Evolutionary conservation across 2,888 invertebrate species (phyloP).

Genomic region (Acleris holmiana): DNA sequence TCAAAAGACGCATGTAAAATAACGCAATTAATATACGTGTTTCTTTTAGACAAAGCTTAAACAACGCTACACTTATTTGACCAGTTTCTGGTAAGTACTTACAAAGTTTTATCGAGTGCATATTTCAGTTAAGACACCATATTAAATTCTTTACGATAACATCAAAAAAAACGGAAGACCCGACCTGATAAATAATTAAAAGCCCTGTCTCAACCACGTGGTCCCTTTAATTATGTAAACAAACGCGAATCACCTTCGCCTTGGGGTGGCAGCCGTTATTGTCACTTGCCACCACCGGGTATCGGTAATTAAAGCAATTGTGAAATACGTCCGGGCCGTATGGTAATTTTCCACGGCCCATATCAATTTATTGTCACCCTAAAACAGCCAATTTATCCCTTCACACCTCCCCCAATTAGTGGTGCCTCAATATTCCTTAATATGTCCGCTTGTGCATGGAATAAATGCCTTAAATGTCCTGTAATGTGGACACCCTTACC

Average conservation of each 20-base stretch:
- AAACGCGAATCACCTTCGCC: constrained; percentile 21
- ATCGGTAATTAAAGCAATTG: constrained; percentile 76
- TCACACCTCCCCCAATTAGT: constrained; percentile 72
- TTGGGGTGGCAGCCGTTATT: constrained; percentile 51
- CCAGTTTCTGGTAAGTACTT: no score
- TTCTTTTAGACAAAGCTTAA: no score
- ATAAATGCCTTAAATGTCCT: constrained; percentile 51
- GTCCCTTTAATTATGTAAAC: constrained; percentile 9
- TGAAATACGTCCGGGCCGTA: constrained; percentile 72
- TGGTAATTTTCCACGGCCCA: constrained; percentile 74
- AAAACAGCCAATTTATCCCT: constrained; percentile 77
- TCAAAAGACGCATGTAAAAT: no score
- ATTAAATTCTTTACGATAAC: no score
- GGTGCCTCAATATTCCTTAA: constrained; percentile 65
- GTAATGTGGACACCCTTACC: constrained; percentile 47
- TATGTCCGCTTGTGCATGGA: constrained; percentile 58
- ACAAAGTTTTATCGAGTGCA: no score
- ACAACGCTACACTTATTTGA: no score
- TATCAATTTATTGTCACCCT: constrained; percentile 81
- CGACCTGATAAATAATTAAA: background rate
- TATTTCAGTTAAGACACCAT: no score
- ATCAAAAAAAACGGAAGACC: background rate
- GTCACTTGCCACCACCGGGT: constrained; percentile 60
- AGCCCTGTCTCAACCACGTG: constrained; percentile 6
- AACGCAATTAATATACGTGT: no score